Conservation (phyloP, 1,140 invertebrate species). For the Aricia agestis region DNA sequence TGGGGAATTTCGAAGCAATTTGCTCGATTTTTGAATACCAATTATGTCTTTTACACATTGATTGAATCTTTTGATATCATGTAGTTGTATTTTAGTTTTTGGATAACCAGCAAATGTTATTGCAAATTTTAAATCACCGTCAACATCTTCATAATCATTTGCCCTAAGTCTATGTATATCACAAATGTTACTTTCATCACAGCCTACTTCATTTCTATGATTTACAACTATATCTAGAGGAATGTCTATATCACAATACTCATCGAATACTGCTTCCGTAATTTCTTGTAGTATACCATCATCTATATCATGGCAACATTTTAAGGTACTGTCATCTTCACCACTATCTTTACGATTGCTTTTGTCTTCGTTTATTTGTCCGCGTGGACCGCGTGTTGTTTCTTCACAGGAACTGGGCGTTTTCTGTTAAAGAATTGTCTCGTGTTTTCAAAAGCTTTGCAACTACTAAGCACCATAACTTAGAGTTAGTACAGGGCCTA, state of each 20-base stretch:
- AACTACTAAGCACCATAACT: not conserved
- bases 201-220: not conserved
- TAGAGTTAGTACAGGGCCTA: not conserved
- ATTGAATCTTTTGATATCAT: conserved; percentile 55
- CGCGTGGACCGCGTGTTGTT: conserved; percentile 14
- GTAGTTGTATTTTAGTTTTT: conserved; percentile 51
- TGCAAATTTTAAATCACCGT: conserved; percentile 51
- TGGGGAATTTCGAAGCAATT: conserved; percentile 48
- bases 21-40: conserved; percentile 58
- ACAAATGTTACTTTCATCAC: conserved; percentile 35
- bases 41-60: conserved; percentile 44
- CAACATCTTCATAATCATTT: conserved; percentile 55
- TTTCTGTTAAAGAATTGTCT: conserved; percentile 33
- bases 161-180: conserved; percentile 54
- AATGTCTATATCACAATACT: not conserved
- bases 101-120: conserved; percentile 56
- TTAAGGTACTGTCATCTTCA: not conserved
- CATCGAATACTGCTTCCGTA: conserved; percentile 21
- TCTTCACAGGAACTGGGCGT: not conserved
- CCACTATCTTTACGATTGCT: not conserved
- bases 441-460: conserved; percentile 30
- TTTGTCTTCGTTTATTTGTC: not conserved
- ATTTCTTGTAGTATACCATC: conserved; percentile 1
- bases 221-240: not conserved
- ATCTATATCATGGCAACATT: conserved; percentile 36